Base-by-base conservation (phyloP, 2,113 vertebrate genomes). In the Pygoscelis antarcticus region DNA sequence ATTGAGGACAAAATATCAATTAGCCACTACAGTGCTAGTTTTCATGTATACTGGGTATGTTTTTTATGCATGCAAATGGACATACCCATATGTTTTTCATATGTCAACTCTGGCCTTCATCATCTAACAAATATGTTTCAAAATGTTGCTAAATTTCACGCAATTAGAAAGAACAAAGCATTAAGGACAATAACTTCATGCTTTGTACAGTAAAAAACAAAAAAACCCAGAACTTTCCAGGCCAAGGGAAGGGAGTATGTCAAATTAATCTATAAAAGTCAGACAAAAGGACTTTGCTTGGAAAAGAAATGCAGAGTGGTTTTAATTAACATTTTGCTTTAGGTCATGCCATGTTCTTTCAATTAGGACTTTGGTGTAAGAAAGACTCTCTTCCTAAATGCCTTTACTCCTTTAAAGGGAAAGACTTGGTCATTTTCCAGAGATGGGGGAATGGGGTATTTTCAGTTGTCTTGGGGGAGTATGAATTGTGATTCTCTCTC, bases 251-350 rank as follows among this genome's bases (percentile, higher is more conserved):
- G 84, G 16, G 82, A 95, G 87, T 93, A 44, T 89, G 79, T 93
- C 84, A 92, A 95, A 95, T 87, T 44, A 65, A 93, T 70, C 74
- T 87, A 36, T 87, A 30, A 96, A 79, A 96, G 44, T 83, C 92
- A 94, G 75, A 83, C 87, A 94, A 85, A 90, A 69, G 19, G 68
- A 74, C 26, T 65, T 87, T 85, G 84, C 90, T 93, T 90, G 95
- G 90, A 89, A 71, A 87, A 94, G 72, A 95, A 92, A 90, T 62
- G 64, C 54, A 42, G 74, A 36, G 62, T 95, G 95, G 84, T 97
- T 98, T 97, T 91, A 96, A 97, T 98, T 96, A 97, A 81, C 61
- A 38, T 94, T 97, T 97, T 96, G 88, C 95, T 97, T 85, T 93
- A 90, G 95, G 95, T 97, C 84, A 93, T 93, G 89, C 93, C 93